Evolutionary conservation across 2,797 vertebrate genomes (phyloP), one percentile per base, ranked within the genome.

Genomic region (Sebastes dallii): DNA sequence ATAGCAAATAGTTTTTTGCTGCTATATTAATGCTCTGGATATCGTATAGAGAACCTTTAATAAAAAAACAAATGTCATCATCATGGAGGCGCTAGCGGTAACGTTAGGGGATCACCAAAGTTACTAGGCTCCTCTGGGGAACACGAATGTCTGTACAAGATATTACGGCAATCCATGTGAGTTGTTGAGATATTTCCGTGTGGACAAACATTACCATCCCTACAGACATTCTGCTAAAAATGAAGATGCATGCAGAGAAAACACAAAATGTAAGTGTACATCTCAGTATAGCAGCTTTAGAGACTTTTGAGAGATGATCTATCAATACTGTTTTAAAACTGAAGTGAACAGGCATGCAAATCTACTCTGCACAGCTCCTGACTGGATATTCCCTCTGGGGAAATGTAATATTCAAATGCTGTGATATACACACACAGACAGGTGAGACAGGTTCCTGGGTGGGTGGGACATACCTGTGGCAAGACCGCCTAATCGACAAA

Each of bases 391-490:
- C 65, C 36, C 36, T 39, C 39, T 6, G 61, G 22, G 10, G 11
- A 25, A 66, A 34, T 20, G 0, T 1, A 1, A 58, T 34, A 56
- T 42, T 73, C 18, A 83, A 72, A 81, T 50, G 22, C 12, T 75
- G 2, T 5, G 16, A 2, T 46, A 4, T 3, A 7, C 66, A 14
- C 2, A n/a, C 24, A 34, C 29, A 59, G 58, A 46, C 70, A 79
- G 72, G 81, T 67, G 64, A 32, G 42, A 65, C 74, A 5, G 75
- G 75, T 81, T 82, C 60, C 82, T 73, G 62, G 18, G 46, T 1
- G n/a, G 54, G 36, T 24, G 32, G 22, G 58, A 81, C 94, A 73
- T 89, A 95, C 95, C 95, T 92, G 83, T 76, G 73, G 56, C 34
- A 66, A 1, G 92, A 84, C 64, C 80, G 80, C 32, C 71, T 89